These are phyloP conservation scores for Panopea generosa DNA, from an alignment of 2,888 invertebrate genomes.

Conservation along the genomic window DNA sequence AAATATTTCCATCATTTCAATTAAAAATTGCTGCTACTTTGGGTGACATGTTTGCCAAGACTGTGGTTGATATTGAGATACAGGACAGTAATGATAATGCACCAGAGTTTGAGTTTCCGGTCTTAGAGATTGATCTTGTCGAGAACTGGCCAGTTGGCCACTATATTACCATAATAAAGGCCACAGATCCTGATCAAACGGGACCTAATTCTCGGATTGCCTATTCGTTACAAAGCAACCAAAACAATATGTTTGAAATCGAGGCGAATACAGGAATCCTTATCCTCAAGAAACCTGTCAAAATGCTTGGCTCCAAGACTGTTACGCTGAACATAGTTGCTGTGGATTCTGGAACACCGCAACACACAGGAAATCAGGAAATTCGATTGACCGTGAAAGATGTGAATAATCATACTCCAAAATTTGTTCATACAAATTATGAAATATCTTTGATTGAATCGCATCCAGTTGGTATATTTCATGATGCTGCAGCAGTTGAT, in stretches of 20 bases:
- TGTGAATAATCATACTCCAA: conserved; percentile 98
- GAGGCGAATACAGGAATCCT: conserved; percentile 95
- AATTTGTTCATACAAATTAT: conserved; percentile 96
- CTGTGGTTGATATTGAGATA: conserved; percentile 92
- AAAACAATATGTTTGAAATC: conserved; percentile 92
- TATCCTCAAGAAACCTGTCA: conserved; percentile 91
- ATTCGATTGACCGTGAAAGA: conserved; percentile 89
- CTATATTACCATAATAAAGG: conserved; percentile 95
- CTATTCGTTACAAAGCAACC: conserved; percentile 93
- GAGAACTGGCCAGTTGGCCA: conserved; percentile 98
- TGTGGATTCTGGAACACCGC: conserved; percentile 75
- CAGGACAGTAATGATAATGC: conserved; percentile 96
- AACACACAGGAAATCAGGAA: conserved; percentile 65
- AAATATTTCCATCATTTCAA: conserved; percentile 91
- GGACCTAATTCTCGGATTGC: conserved; percentile 95
- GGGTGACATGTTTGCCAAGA: conserved; percentile 91
- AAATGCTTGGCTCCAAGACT: conserved; percentile 47
- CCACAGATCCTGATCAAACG: conserved; percentile 92
- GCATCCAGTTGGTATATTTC: conserved; percentile 91
- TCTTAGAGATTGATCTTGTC: conserved; percentile 89
- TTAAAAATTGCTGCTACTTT: conserved; percentile 93
- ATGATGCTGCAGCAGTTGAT: conserved; percentile 77
- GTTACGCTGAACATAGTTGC: conserved; percentile 73
- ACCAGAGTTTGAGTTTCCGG: conserved; percentile 87
- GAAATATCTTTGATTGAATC: conserved; percentile 96